Conservation (phyloP, 2,888 invertebrate species). For the Biston betularia region DNA sequence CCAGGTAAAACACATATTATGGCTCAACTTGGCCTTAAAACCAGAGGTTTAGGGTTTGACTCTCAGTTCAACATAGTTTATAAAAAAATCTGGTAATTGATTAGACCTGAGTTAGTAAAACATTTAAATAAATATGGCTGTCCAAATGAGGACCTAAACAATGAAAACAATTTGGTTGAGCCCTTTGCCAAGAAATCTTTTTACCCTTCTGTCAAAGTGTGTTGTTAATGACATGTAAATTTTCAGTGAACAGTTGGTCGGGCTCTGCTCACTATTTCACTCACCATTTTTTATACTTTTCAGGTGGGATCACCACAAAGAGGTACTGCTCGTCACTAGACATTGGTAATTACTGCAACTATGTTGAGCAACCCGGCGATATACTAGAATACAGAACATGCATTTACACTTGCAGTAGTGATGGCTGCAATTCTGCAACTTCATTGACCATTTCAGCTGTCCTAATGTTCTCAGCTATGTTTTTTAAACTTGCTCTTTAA, state of each 20-base stretch:
- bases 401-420: constrained; percentile 93
- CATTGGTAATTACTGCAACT: constrained; percentile 96
- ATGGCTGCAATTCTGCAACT: constrained; percentile 92
- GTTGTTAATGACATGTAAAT: background rate
- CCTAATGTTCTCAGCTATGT: constrained; percentile 47
- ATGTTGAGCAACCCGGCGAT: constrained; percentile 95
- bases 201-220: too few relatives aligned
- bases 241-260: background rate
- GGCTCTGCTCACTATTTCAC: too few relatives aligned
- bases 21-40: too few relatives aligned
- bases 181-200: too few relatives aligned
- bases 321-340: constrained; percentile 95
- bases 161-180: too few relatives aligned
- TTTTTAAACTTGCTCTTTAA: constrained; percentile 44
- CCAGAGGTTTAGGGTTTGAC: too few relatives aligned
- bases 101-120: too few relatives aligned
- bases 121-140: too few relatives aligned
- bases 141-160: too few relatives aligned
- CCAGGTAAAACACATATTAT: too few relatives aligned
- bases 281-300: constrained; percentile 52
- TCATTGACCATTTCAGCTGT: constrained; percentile 54
- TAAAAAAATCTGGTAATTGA: too few relatives aligned
- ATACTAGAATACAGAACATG: constrained; percentile 94
- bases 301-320: constrained; percentile 95
- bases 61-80: too few relatives aligned